Percentiles rank a stretch among this genome's conserved stretches.
These are phyloP conservation scores for Caenorhabditis auriculariae DNA, from an alignment of 2,888 invertebrate species.

Conservation along the genomic window DNA sequence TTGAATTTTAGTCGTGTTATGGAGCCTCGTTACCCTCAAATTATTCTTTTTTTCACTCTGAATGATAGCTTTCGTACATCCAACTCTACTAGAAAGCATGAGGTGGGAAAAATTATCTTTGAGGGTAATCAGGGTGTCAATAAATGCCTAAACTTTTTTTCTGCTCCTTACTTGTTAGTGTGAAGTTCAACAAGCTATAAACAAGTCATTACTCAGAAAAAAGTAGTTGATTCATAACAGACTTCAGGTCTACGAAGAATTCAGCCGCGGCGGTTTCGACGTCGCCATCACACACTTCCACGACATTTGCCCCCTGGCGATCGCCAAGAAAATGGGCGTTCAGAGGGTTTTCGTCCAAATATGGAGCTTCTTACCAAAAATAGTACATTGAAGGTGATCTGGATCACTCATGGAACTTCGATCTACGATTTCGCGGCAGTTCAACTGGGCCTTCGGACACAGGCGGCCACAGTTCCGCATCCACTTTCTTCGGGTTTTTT, in stretches of 20 bases:
- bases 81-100: too few relatives aligned
- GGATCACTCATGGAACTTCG: slow-evolving; percentile 61
- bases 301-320: slow-evolving; percentile 59
- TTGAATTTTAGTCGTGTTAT: too few relatives aligned
- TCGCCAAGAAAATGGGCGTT: slow-evolving; percentile 53
- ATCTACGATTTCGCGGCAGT: slow-evolving; percentile 56
- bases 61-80: too few relatives aligned
- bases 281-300: slow-evolving; percentile 61
- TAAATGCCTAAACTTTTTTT: too few relatives aligned
- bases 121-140: too few relatives aligned
- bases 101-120: too few relatives aligned
- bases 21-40: too few relatives aligned
- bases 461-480: slow-evolving; percentile 59
- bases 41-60: too few relatives aligned
- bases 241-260: slow-evolving; percentile 33
- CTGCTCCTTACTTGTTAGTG: too few relatives aligned
- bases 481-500: slow-evolving; percentile 51
- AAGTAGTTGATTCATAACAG: too few relatives aligned
- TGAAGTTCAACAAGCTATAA: too few relatives aligned
- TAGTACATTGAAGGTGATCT: slow-evolving; percentile 42
- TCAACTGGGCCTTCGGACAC: slow-evolving; percentile 54
- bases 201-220: too few relatives aligned
- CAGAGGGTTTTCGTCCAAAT: slow-evolving; percentile 29
- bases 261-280: slow-evolving; percentile 50
- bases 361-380: not conserved